phyloP scores from a whole-genome alignment of 2,797 vertebrate genomes.

The Manis crassicaudata region DNA sequence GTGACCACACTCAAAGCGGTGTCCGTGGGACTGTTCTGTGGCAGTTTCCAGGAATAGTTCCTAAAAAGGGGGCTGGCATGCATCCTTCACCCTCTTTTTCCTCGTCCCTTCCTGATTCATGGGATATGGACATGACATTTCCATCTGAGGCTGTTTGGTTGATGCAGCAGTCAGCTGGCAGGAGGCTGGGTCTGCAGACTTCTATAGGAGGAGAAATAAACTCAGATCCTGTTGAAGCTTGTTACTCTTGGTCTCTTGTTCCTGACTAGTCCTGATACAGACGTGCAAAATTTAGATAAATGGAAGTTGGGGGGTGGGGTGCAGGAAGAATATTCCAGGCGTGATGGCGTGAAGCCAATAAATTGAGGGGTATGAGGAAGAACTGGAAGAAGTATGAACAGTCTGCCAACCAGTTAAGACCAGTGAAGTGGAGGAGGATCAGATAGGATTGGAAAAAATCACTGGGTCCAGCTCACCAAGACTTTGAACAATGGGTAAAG shows the following conservation, averaged over 20 bases:
- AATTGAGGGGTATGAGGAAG: neutral
- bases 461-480: neutral
- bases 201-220: neutral
- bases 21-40: neutral
- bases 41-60: neutral
- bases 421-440: neutral
- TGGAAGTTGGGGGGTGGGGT: neutral
- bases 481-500: neutral
- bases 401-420: neutral
- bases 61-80: neutral
- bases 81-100: neutral
- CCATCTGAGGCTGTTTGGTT: neutral
- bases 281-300: neutral
- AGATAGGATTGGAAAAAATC: neutral
- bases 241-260: neutral
- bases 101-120: neutral
- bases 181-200: neutral
- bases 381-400: neutral
- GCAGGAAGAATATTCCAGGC: neutral
- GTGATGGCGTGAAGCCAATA: neutral
- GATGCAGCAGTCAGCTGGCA: neutral
- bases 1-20: neutral
- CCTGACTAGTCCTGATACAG: neutral
- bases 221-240: neutral
- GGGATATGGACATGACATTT: neutral